phyloP scores from a whole-genome alignment of 2,797 vertebrate species.

The Acanthis flammea region DNA sequence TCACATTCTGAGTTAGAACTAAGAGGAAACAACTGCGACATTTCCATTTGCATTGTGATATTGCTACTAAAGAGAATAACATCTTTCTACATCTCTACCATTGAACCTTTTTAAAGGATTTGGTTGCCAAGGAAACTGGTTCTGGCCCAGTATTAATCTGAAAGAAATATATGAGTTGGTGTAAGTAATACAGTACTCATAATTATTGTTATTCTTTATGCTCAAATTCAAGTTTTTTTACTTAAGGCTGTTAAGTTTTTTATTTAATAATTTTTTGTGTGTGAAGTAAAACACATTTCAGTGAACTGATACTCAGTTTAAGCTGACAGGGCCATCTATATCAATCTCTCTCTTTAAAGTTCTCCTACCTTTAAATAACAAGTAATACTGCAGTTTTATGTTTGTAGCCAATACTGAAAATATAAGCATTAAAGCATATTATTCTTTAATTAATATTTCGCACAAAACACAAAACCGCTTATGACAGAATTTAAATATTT shows the following conservation, averaged over 20 bases:
- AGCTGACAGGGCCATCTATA: constrained; percentile 62
- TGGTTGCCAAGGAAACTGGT: constrained; percentile 95
- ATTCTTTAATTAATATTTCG: constrained; percentile 66
- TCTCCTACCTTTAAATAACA: constrained; percentile 30
- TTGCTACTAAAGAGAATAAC: constrained; percentile 61
- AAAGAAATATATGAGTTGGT: constrained; percentile 81
- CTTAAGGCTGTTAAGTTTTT: constrained; percentile 44
- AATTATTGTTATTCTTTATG: constrained; percentile 44
- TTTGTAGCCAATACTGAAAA: constrained; percentile 46
- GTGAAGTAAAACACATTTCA: constrained; percentile 53
- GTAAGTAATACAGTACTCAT: constrained; percentile 60
- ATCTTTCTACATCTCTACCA: constrained; percentile 70
- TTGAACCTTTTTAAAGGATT: constrained; percentile 82
- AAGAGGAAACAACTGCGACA: constrained; percentile 44
- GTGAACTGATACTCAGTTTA: constrained; percentile 55
- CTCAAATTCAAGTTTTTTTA: constrained; percentile 24
- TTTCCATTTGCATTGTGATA: constrained; percentile 67
- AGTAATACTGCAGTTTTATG: constrained; percentile 38
- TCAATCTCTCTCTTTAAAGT: constrained; percentile 60
- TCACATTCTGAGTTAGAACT: constrained; percentile 50
- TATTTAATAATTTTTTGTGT: constrained; percentile 29
- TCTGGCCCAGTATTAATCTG: constrained; percentile 92
- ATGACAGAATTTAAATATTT: constrained; percentile 73
- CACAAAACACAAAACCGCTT: constrained; percentile 67
- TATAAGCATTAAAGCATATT: constrained; percentile 39